Percentiles rank a stretch among this genome's conserved stretches.
phyloP scores from a whole-genome alignment of 2,888 invertebrate genomes.

The Ormyrus nitidulus region DNA sequence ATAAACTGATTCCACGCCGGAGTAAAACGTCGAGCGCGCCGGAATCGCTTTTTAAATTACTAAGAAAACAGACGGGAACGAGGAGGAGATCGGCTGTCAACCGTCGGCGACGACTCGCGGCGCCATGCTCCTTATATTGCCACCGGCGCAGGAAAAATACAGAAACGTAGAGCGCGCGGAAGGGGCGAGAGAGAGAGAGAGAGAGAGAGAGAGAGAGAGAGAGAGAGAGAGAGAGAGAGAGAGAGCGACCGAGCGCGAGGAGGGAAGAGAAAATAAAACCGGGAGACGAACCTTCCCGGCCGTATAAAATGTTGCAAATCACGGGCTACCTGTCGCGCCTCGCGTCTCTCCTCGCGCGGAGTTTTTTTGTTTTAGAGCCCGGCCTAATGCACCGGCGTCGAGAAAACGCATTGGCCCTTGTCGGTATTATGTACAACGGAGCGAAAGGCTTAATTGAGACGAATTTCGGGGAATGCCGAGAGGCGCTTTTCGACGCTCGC shows the following conservation, averaged over 20 bases:
- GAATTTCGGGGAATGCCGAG: neutral
- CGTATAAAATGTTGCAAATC: constrained; percentile 74
- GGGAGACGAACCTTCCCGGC: constrained; percentile 4
- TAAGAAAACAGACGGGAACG: neutral
- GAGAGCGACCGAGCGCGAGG: neutral
- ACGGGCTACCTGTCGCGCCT: constrained; percentile 72
- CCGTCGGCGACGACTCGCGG: constrained; percentile 27
- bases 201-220: constrained; percentile 16
- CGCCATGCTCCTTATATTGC: constrained; percentile 33
- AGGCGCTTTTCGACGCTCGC: too few relatives aligned
- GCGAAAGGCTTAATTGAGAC: constrained; percentile 7
- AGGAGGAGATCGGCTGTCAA: constrained; percentile 47
- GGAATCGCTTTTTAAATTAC: too few relatives aligned
- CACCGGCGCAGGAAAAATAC: constrained; percentile 10
- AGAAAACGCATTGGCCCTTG: neutral
- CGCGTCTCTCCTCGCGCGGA: neutral
- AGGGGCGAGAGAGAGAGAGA: neutral
- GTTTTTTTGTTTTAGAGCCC: constrained; percentile 58
- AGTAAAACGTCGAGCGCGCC: too few relatives aligned
- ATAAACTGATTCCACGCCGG: too few relatives aligned
- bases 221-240: too few relatives aligned
- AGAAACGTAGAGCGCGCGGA: neutral
- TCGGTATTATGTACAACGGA: neutral
- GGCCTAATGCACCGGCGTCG: constrained; percentile 34
- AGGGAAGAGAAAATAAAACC: constrained; percentile 1